These are phyloP conservation scores for Orthochromis indermauri DNA, from an alignment of 2,113 vertebrate species.

Conservation along the genomic window DNA sequence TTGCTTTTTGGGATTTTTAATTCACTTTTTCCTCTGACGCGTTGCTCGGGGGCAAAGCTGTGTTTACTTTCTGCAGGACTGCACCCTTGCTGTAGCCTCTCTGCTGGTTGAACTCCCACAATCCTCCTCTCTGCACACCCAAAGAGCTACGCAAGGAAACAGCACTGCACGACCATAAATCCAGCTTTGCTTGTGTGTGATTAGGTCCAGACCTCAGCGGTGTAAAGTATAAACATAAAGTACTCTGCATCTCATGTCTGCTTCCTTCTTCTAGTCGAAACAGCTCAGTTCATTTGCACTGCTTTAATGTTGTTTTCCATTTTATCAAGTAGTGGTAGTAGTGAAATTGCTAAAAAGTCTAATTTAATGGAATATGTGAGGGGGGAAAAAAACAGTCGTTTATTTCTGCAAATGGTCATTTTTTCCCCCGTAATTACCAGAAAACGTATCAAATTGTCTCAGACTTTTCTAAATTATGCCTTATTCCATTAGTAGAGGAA, in stretches of 20 bases:
- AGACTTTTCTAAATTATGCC: not conserved
- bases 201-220: not conserved
- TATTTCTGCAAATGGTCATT: not conserved
- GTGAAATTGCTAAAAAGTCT: not conserved
- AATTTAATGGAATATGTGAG: not conserved
- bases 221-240: not conserved
- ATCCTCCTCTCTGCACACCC: not conserved
- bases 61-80: not conserved
- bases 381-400: not conserved
- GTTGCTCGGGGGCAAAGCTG: not conserved
- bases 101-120: not conserved
- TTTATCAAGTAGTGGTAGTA: not conserved
- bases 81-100: not conserved
- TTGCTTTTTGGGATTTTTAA: not conserved
- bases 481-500: not conserved
- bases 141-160: not conserved
- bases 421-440: not conserved
- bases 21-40: not conserved
- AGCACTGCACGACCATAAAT: not conserved
- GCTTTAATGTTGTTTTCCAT: not conserved
- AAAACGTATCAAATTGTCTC: not conserved
- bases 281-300: not conserved
- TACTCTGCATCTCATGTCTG: not conserved
- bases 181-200: not conserved
- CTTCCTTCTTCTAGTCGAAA: not conserved